A percentile compares a stretch with the other conserved stretches of the same genome.
These are phyloP conservation scores for Probaryconus sp. DNA, from an alignment of 1,140 invertebrate species.

Conservation along the genomic window DNA sequence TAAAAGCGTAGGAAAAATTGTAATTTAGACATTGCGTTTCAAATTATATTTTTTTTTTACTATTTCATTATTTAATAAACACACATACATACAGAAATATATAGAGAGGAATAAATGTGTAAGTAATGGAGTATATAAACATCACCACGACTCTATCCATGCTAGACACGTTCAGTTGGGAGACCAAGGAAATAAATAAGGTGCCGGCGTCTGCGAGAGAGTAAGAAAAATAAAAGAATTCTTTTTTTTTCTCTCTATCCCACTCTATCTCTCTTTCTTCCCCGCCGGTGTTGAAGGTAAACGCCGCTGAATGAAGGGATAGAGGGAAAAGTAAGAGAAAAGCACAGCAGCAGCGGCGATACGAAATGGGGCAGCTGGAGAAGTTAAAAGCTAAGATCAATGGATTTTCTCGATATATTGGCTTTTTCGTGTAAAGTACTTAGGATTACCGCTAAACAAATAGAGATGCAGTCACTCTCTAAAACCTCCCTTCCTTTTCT, in stretches of 20 bases:
- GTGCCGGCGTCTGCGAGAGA: constrained; percentile 18
- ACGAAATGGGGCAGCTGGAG: constrained; percentile 23
- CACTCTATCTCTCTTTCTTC: too few relatives aligned
- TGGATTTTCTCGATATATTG: constrained; percentile 42
- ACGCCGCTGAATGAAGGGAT: constrained; percentile 28
- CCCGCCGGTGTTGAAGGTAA: constrained; percentile 11
- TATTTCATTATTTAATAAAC: too few relatives aligned
- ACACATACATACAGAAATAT: too few relatives aligned
- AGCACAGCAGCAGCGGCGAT: constrained; percentile 19
- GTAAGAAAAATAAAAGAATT: constrained; percentile 40
- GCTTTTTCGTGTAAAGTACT: constrained; percentile 50
- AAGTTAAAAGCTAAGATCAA: constrained; percentile 58
- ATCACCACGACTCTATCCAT: constrained; percentile 10
- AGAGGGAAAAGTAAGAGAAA: constrained; percentile 11
- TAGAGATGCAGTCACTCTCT: constrained; percentile 31
- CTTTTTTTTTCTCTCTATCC: too few relatives aligned
- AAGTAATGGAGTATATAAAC: constrained; percentile 10
- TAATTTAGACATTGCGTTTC: too few relatives aligned
- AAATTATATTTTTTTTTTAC: constrained; percentile 8
- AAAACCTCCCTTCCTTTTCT: too few relatives aligned
- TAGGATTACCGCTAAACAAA: constrained; percentile 42
- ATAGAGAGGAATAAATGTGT: too few relatives aligned
- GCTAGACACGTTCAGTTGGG: constrained; percentile 37
- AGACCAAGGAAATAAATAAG: constrained; percentile 23
- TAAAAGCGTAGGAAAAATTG: too few relatives aligned